Base-by-base conservation (phyloP, 2,113 vertebrate species). In the Chrysochloris asiatica region DNA sequence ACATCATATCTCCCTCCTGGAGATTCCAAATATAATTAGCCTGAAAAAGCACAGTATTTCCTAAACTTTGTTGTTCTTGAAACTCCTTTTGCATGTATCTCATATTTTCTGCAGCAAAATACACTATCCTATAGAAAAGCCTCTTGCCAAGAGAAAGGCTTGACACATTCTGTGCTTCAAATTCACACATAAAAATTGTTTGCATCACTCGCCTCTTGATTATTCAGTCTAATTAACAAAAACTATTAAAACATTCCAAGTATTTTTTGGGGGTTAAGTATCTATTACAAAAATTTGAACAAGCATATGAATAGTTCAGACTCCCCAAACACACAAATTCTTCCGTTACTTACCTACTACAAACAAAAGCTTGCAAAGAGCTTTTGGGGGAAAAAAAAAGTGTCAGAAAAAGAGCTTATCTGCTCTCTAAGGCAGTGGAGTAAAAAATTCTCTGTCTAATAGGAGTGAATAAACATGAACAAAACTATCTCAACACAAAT, bases 401-500 rank as follows among this genome's bases (percentile, higher is more conserved):
- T 82, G 21, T 93, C 41, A 83, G 61, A 63, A 21, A 69, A 78
- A 87, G 41, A 90, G 38, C 80, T 95, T 86, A 16, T 52, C 86
- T 47, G 26, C 6, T 65, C 24, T 86, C 33, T 83, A 69, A 75
- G 2, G 19, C 16, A 36, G 6, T 33, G 14, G 16, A 63, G n/a
- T n/a, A 61, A 22, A 84, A 5, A 88, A 69, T 69, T 36, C 61
- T 79, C 28, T 86, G 43, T 38, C 2, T 95, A 90, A 4, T 12
- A 61, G 12, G 54, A 22, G 10, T 90, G 6, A 67, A 6, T 67
- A 41, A 65, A 14, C 41, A 43, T 73, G 89, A 48, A 36, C 43
- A 75, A 76, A 86, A 67, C n/a, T 54, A 59, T 88, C 11, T 90
- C 45, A 90, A 65, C 43, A 86, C n/a, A 90, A 92, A 83, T 88